phyloP scores from a whole-genome alignment of 1,140 invertebrate species.

The Drosophila pseudoananassae region DNA sequence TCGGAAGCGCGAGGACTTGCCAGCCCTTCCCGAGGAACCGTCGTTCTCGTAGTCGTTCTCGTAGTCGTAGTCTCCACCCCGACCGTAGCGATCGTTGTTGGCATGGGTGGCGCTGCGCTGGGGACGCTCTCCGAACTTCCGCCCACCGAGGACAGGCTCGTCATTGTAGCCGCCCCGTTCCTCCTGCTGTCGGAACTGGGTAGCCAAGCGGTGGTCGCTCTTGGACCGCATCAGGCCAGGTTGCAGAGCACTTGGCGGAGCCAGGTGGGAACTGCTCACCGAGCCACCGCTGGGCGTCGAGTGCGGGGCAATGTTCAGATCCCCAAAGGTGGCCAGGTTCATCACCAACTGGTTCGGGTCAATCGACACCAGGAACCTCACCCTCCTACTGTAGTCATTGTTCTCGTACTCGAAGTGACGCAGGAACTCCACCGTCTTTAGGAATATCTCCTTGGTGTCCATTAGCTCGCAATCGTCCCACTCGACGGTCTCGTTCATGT shows the following conservation, averaged over 20 bases:
- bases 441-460: constrained; percentile 97
- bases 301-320: constrained; percentile 90
- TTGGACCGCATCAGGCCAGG: constrained; percentile 95
- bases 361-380: constrained; percentile 93
- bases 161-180: constrained; percentile 87
- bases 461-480: constrained; percentile 96
- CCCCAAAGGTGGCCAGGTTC: constrained; percentile 93
- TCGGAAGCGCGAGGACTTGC: constrained; percentile 87
- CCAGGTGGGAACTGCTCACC: constrained; percentile 85
- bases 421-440: constrained; percentile 96
- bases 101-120: constrained; percentile 84
- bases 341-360: constrained; percentile 95
- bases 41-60: constrained; percentile 88
- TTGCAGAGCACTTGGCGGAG: constrained; percentile 86
- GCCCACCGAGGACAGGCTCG: constrained; percentile 88
- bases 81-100: constrained; percentile 84
- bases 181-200: constrained; percentile 94
- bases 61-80: constrained; percentile 87
- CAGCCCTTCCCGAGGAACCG: constrained; percentile 79
- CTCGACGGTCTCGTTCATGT: constrained; percentile 93
- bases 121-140: constrained; percentile 89
- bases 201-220: constrained; percentile 95
- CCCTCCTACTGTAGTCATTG: constrained; percentile 93
- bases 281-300: constrained; percentile 84
- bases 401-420: constrained; percentile 97